Conservation (phyloP, 2,888 invertebrate genomes). For the Hypsopygia costalis region DNA sequence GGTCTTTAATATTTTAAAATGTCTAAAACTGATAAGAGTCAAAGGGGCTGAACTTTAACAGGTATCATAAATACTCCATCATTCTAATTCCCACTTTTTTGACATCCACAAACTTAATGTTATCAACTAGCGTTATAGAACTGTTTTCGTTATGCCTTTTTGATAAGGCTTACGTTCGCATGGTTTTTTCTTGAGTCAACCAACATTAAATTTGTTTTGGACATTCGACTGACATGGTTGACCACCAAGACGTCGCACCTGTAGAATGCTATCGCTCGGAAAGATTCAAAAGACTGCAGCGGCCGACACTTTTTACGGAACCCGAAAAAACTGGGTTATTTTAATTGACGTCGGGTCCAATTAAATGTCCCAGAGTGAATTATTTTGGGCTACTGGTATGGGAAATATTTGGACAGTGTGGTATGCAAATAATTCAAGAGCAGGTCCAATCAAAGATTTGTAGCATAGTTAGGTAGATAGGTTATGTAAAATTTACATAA, state of each 20-base stretch:
- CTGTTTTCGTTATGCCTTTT: not conserved
- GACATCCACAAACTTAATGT: slow-evolving; percentile 7
- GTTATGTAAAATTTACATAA: too few species aligned
- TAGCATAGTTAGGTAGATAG: too few species aligned
- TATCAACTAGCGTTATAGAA: too few species aligned
- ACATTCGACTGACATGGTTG: slow-evolving; percentile 51
- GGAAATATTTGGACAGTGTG: slow-evolving; percentile 55
- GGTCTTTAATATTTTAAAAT: slow-evolving; percentile 12
- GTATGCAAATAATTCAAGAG: slow-evolving; percentile 70
- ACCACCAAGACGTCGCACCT: slow-evolving; percentile 70
- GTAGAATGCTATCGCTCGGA: slow-evolving; percentile 70
- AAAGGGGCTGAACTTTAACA: slow-evolving; percentile 18
- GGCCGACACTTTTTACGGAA: slow-evolving; percentile 54
- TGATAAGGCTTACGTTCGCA: slow-evolving; percentile 32
- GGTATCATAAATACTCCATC: slow-evolving; percentile 25
- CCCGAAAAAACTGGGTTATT: slow-evolving; percentile 55
- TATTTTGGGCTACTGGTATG: slow-evolving; percentile 65
- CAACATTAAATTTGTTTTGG: slow-evolving; percentile 1
- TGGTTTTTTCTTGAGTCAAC: slow-evolving; percentile 11
- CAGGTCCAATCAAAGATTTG: slow-evolving; percentile 27
- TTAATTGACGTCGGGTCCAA: slow-evolving; percentile 68
- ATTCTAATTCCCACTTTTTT: slow-evolving; percentile 44
- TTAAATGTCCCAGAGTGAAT: slow-evolving; percentile 58
- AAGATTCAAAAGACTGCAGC: slow-evolving; percentile 68
- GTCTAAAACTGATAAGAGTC: slow-evolving; percentile 35